Base-by-base conservation (phyloP, 1,140 invertebrate species). In the Colletes latitarsis region DNA sequence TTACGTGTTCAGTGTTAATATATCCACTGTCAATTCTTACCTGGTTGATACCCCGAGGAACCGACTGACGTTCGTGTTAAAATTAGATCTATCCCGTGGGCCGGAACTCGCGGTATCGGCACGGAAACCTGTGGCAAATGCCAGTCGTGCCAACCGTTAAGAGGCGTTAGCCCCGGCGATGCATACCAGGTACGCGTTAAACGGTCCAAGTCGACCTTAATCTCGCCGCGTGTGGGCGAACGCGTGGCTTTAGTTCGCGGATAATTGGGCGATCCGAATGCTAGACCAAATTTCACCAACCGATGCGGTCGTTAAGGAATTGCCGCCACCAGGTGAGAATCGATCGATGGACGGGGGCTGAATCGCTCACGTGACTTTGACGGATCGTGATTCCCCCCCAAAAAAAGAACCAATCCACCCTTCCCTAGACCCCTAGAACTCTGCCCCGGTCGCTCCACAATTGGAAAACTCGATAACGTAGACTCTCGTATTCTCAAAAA, bases 241-340 rank as follows among this genome's bases (percentile, higher is more conserved):
- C 41, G 63, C 62, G 62, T 57, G 76, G 76, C 63, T 72, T 74
- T 43, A 60, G 58, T 52, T 70, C 53, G 77, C 49, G 70, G 66
- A 74, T 84, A 84, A 85, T 84, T 76, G 82, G 67, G 74, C 52
- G 67, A 81, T 74, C 60, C 57, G 68, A 66, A 68, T 77, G 73
- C 72, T 81, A 41, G 80, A 58, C 81, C 68, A 58, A 84, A 84
- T 74, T 73, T 75, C 73, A 17, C 8, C 63, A 69, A 70, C 68
- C 62, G 55, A 63, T 70, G 75, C 43, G 76, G 78, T 85, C 72
- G 72, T 69, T 62, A 76, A 83, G 67, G 83, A 73, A 74, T 85
- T 81, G 52, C 15, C 30, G 58, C 73, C 53, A 62, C 30, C 39
- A 46, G 81, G 58, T 55, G 71, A 58, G 55, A 75, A 71, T 64